These are phyloP conservation scores for Papilio glaucus DNA, from an alignment of 1,140 invertebrate genomes.

Conservation along the genomic window DNA sequence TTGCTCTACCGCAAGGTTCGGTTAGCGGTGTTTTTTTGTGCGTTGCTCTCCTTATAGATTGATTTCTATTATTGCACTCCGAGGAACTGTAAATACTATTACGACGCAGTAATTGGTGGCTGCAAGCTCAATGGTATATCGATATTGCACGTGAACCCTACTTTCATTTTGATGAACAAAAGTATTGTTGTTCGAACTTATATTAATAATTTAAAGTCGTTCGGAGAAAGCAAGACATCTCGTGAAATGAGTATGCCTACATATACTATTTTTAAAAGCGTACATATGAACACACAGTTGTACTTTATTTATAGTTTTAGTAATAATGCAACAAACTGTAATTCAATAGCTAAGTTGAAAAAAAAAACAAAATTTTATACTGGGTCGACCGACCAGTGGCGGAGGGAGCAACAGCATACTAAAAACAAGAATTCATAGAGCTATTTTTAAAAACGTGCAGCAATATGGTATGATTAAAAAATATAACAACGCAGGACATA, in stretches of 20 bases:
- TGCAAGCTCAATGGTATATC: constrained; percentile 46
- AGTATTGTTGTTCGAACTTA: constrained; percentile 37
- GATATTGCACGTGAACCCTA: constrained; percentile 45
- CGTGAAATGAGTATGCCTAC: neutral
- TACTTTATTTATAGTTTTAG: neutral
- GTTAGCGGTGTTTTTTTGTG: constrained; percentile 74
- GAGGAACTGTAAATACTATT: constrained; percentile 63
- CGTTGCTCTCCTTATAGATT: constrained; percentile 69
- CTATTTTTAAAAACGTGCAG: neutral
- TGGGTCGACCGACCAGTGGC: neutral
- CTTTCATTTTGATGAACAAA: constrained; percentile 46
- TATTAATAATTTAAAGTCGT: constrained; percentile 17
- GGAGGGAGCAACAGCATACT: neutral
- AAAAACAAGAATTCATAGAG: neutral
- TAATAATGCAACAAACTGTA: neutral
- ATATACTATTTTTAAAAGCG: neutral
- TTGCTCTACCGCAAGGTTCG: constrained; percentile 66
- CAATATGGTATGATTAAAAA: neutral
- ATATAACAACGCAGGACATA: neutral
- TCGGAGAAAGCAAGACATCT: constrained; percentile 15
- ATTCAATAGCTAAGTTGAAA: neutral
- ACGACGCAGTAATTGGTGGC: constrained; percentile 65
- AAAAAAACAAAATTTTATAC: neutral
- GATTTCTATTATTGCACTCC: constrained; percentile 71
- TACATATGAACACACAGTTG: neutral